Percentiles rank a stretch among this genome's conserved stretches.
phyloP scores from a whole-genome alignment of 2,113 vertebrate genomes.

The Psittacara wagleri region DNA sequence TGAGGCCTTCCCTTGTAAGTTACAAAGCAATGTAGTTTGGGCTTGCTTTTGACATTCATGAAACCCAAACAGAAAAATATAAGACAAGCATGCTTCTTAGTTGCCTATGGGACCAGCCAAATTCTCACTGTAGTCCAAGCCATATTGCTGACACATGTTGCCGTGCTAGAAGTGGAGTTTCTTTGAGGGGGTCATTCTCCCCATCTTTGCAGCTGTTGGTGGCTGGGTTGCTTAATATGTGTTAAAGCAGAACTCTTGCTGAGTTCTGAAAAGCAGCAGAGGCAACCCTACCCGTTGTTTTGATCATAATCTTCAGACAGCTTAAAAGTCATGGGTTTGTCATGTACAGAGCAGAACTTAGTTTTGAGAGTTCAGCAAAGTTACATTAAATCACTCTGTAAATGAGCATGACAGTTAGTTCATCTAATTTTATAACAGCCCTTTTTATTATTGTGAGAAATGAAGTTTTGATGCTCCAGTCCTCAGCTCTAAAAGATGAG shows the following conservation, averaged over 20 bases:
- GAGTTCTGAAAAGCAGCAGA: neutral
- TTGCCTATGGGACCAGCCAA: neutral
- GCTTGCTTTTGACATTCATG: neutral
- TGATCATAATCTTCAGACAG: neutral
- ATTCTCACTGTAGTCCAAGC: neutral
- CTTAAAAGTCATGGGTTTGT: accelerated
- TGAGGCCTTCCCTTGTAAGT: neutral
- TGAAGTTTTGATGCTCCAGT: neutral
- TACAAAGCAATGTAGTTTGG: neutral
- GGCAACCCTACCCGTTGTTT: neutral
- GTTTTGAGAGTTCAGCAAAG: neutral
- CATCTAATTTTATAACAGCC: neutral
- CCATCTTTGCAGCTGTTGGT: neutral
- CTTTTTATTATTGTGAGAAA: neutral
- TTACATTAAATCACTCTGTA: neutral
- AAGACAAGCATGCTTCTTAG: neutral
- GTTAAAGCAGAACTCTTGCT: neutral
- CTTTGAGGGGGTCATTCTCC: neutral
- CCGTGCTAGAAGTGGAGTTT: neutral
- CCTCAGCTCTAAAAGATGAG: neutral
- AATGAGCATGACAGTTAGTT: neutral
- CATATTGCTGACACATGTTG: neutral
- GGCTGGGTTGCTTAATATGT: neutral
- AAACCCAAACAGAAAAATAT: neutral
- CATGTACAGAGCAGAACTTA: neutral